Base-by-base conservation (phyloP, 2,888 invertebrate genomes). In the Sisyra nigra region DNA sequence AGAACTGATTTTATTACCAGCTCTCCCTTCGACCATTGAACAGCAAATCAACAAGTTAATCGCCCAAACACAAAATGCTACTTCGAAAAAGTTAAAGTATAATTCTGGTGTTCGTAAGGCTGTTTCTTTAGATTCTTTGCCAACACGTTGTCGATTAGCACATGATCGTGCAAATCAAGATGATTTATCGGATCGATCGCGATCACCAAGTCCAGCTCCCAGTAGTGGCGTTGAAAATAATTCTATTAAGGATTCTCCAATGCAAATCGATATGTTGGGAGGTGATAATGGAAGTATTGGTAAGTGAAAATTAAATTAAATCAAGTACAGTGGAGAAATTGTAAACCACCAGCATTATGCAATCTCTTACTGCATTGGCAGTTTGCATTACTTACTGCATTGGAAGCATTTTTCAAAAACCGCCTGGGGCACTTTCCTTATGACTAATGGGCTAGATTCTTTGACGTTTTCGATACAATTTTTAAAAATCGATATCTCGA, bases 211-310 rank as follows among this genome's bases (percentile, higher is more conserved):
- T 7, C 89, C 89, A 0, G 85, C 88, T 8, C 88, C 87, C 0
- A 87, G 87, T 44, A 87, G 86, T 56, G 87, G 87, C 8, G 74
- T 89, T 8, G 89, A 91, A 59, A 85, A 83, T 57, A 82, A 77
- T 53, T 80, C 80, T 1, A 76, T 80, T 53, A 85, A 85, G 60
- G 82, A 83, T 59, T 79, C 88, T 2, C 86, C 86, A 0, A 75
- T 89, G 59, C 88, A 87, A 57, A 78, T 89, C 44, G 89, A 89
- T 55, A 69, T 80, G 45, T 67, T 79, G 31, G 76, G 78, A 8
- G 75, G 74, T 50, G 76, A 79, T 30, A 67, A 65, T 46, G 66
- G 67, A 46, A 71, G 67, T 54, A 61, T 69, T 48, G 72, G 68
- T 66, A 57, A 51, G 59, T n/a, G n/a, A n/a, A n/a, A n/a, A n/a